Evolutionary conservation across 2,797 vertebrate genomes (phyloP).

Genomic region (Pogonophryne albipinna): DNA sequence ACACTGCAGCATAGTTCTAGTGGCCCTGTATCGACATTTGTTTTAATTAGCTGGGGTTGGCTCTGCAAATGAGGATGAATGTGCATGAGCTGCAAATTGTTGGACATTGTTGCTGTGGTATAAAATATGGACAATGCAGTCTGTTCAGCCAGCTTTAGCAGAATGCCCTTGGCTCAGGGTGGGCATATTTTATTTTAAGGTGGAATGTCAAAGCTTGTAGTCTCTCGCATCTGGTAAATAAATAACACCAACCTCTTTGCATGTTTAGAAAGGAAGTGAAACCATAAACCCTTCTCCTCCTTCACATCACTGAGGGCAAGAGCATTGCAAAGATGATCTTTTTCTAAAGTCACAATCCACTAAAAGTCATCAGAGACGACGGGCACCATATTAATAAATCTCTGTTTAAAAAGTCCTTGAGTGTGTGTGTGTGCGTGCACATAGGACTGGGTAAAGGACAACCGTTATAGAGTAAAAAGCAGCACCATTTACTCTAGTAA

Average conservation of each 20-base stretch:
- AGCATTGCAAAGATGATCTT: slow-evolving; percentile 80
- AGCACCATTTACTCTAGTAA: slow-evolving; percentile 89
- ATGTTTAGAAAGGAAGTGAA: slow-evolving; percentile 38
- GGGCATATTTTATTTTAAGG: slow-evolving; percentile 56
- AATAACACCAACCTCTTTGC: slow-evolving; percentile 46
- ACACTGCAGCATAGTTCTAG: slow-evolving; percentile 38
- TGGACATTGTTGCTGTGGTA: slow-evolving; percentile 18
- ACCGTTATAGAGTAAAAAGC: slow-evolving; percentile 88
- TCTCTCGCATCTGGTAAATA: slow-evolving; percentile 41
- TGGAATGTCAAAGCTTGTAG: slow-evolving; percentile 69
- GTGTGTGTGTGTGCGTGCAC: slow-evolving; percentile 75
- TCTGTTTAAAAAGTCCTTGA: slow-evolving; percentile 86
- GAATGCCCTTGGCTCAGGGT: slow-evolving; percentile 65
- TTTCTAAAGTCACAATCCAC: slow-evolving; percentile 78
- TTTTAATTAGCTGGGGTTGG: slow-evolving; percentile 43
- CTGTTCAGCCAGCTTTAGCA: slow-evolving; percentile 45
- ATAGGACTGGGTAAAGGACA: slow-evolving; percentile 83
- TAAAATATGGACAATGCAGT: slow-evolving; percentile 45
- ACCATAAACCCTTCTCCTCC: slow-evolving; percentile 58
- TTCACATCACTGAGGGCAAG: slow-evolving; percentile 59
- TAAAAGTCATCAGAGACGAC: slow-evolving; percentile 75
- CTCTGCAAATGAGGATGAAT: slow-evolving; percentile 43
- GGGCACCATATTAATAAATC: slow-evolving; percentile 82
- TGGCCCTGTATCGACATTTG: slow-evolving; percentile 17
- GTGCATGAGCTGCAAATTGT: slow-evolving; percentile 34